Evolutionary conservation across 2,888 invertebrate species (phyloP).

Genomic region (Hedychridium roseum): DNA sequence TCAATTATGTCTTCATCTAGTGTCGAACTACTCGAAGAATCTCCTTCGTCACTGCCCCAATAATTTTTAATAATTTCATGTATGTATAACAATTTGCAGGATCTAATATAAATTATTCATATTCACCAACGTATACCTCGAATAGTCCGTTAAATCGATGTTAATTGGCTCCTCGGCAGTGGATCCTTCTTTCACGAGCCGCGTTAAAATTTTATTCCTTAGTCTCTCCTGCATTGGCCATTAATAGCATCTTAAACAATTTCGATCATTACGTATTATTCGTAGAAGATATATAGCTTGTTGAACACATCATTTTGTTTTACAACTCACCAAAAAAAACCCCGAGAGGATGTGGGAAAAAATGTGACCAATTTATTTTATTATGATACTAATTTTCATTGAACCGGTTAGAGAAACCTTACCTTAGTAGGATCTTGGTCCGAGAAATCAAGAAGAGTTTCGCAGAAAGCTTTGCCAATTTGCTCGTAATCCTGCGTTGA

Average conservation of each 20-base stretch:
- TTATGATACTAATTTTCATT: neutral
- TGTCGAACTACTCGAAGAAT: constrained; percentile 76
- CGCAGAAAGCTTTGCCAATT: constrained; percentile 90
- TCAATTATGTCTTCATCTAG: constrained; percentile 67
- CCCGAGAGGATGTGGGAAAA: neutral
- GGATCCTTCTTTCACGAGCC: constrained; percentile 82
- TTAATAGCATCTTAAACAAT: too few species aligned
- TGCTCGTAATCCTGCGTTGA: constrained; percentile 80
- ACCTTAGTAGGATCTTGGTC: constrained; percentile 86
- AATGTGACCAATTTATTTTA: neutral
- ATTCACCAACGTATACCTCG: constrained; percentile 70
- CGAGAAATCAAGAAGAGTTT: constrained; percentile 90
- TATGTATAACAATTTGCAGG: neutral
- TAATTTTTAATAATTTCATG: neutral
- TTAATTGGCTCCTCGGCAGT: constrained; percentile 90
- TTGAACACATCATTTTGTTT: constrained; percentile 2
- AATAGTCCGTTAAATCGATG: constrained; percentile 86
- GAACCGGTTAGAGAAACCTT: constrained; percentile 30
- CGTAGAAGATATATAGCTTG: too few species aligned
- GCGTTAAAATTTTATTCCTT: constrained; percentile 80
- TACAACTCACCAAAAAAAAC: constrained; percentile 10
- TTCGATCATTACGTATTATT: too few species aligned
- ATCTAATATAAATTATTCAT: too few species aligned
- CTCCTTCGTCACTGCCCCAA: constrained; percentile 77
- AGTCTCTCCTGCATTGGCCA: constrained; percentile 75